Evolutionary conservation across 1,140 invertebrate genomes (phyloP).

Genomic region (Aphaenogaster floridana): DNA sequence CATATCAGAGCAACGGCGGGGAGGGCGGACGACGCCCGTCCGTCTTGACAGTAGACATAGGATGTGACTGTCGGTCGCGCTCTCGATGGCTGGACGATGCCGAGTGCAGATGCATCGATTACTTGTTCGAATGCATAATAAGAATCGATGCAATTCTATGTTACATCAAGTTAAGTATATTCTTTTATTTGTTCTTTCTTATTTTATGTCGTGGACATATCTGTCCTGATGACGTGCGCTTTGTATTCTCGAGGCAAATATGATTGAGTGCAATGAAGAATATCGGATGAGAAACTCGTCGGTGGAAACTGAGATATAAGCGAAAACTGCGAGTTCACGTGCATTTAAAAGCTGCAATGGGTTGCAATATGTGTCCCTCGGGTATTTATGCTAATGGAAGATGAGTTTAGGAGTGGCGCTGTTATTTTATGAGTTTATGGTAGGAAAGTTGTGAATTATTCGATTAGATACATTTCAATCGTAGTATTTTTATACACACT

Average conservation of each 20-base stretch:
- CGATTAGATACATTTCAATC: constrained; percentile 9
- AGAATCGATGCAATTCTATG: constrained; percentile 2
- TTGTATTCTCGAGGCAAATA: constrained; percentile 26
- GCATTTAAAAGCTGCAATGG: constrained; percentile 10
- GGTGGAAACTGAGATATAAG: background rate
- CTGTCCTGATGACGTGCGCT: constrained; percentile 14
- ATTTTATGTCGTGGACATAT: background rate
- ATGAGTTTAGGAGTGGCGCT: constrained; percentile 1
- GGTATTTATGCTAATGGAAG: constrained; percentile 32
- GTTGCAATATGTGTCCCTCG: constrained; percentile 4
- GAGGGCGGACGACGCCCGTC: constrained; percentile 55
- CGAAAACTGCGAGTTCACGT: background rate
- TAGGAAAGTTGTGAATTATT: background rate
- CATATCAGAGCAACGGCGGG: constrained; percentile 78
- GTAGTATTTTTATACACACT: constrained; percentile 55
- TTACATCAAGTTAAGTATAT: background rate
- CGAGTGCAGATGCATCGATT: constrained; percentile 44
- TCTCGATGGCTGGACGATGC: constrained; percentile 65
- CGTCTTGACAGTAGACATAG: constrained; percentile 70
- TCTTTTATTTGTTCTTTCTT: background rate
- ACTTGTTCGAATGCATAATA: background rate
- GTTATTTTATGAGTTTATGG: constrained; percentile 48
- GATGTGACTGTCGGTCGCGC: constrained; percentile 60
- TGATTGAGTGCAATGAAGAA: background rate
- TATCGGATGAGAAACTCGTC: background rate